phyloP scores from a whole-genome alignment of 2,113 vertebrate genomes.

The Clarias macrocephalus region DNA sequence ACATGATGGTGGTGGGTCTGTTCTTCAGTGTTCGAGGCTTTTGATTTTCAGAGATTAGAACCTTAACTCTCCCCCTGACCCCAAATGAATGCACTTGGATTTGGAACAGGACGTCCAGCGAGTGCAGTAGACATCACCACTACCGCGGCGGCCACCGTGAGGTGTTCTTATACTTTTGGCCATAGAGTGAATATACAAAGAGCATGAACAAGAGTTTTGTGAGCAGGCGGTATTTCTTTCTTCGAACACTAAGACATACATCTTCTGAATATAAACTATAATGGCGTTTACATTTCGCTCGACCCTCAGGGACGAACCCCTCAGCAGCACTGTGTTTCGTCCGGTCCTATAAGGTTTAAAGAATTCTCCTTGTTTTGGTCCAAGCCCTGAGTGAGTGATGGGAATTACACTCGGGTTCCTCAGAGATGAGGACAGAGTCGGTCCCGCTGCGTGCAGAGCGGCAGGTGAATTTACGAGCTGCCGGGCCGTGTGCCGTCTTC shows the following conservation, averaged over 20 bases:
- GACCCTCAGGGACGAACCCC: not conserved
- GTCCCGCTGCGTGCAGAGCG: not conserved
- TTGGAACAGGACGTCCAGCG: not conserved
- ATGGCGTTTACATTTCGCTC: not conserved
- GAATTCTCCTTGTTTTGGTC: not conserved
- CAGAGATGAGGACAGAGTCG: not conserved
- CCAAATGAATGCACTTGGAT: not conserved
- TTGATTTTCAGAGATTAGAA: not conserved
- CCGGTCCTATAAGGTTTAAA: not conserved
- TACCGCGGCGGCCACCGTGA: too few relatives aligned
- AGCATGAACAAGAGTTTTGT: too few relatives aligned
- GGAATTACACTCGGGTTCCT: not conserved
- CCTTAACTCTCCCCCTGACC: not conserved
- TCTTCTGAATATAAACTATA: too few relatives aligned
- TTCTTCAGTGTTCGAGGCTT: not conserved
- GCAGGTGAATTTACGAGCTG: not conserved
- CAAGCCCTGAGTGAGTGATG: not conserved
- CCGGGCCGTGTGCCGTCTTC: not conserved
- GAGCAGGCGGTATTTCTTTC: too few relatives aligned
- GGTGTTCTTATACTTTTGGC: not conserved
- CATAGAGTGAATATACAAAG: not conserved
- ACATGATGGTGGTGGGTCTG: not conserved
- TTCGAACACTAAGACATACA: too few relatives aligned
- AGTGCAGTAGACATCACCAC: too few relatives aligned
- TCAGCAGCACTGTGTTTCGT: not conserved